phyloP scores from a whole-genome alignment of 2,113 vertebrate genomes.

The Chloropsis cyanopogon region DNA sequence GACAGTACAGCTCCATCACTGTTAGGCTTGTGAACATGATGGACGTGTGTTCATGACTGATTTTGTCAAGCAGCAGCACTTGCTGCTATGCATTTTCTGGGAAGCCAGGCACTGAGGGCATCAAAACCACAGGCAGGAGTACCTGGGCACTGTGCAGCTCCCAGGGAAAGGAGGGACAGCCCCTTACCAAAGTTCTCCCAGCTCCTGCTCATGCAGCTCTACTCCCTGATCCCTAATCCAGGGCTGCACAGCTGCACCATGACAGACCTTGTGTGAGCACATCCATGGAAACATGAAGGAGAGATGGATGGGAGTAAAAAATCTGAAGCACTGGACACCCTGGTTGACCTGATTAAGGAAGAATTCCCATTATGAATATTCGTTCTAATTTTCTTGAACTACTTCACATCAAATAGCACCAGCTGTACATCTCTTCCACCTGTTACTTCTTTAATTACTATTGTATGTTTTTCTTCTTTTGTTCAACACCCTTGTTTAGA shows the following conservation, averaged over 20 bases:
- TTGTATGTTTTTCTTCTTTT: not conserved
- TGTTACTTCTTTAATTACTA: not conserved
- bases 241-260: not conserved
- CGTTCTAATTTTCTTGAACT: not conserved
- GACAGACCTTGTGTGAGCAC: not conserved
- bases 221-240: not conserved
- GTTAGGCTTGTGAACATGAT: rapidly evolving
- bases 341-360: not conserved
- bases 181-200: not conserved
- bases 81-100: not conserved
- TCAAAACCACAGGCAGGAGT: too few relatives aligned
- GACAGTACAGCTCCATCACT: not conserved
- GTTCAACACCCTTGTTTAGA: not conserved
- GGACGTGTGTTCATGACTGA: not conserved
- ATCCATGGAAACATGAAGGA: not conserved
- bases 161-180: not conserved
- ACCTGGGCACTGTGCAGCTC: not conserved
- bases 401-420: not conserved
- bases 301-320: not conserved
- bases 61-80: not conserved
- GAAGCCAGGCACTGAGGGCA: rapidly evolving
- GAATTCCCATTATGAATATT: not conserved
- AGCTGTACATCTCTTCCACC: not conserved
- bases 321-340: not conserved
- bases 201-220: not conserved